Evolutionary conservation across 1,140 invertebrate genomes (phyloP), one percentile per base, ranked within the genome.

Genomic region (Polypedilum vanderplanki): DNA sequence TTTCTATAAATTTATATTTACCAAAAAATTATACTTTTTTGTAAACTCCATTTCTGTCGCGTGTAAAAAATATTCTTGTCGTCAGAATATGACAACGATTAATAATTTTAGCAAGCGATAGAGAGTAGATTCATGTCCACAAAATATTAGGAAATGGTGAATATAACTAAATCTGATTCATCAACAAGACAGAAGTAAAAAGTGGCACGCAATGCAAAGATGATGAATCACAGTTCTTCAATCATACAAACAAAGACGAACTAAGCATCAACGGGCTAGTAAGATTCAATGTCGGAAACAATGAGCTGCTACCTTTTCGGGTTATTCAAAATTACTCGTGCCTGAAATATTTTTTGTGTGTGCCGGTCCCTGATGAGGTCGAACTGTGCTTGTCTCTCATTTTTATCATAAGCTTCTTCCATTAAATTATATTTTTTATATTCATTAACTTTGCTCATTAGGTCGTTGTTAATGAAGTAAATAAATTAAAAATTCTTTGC

Each of bases 391-490:
- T 57, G 12, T 57, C 12, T 57, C 12, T 15, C 15, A 0, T 57
- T 3, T n/a, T 57, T 57, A 57, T 57, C 46, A 57, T 4, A 12
- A 57, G 46, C 12, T 57, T 57, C 46, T 33, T 33, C 24, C 24
- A 33, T 33, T 33, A 33, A 33, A 33, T 33, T 33, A 33, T 33
- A 33, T 33, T 33, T 33, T 33, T 33, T 33, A 33, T 33, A 33
- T 33, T 33, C 24, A 33, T 33, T 33, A 33, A 33, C n/a, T 57
- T 12, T 57, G 46, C 46, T 57, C 46, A 15, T 33, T 57, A 57
- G 46, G n/a, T n/a, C 12, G 46, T n/a, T n/a, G n/a, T 57, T 57
- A n/a, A n/a, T 57, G 46, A 57, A 57, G 46, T 57, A 57, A 57
- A 57, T 57, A 57, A 57, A 57, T 57, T 57, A 57, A 4, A 57